phyloP scores from a whole-genome alignment of 2,888 invertebrate genomes.

The Drosophila niveifrons region DNA sequence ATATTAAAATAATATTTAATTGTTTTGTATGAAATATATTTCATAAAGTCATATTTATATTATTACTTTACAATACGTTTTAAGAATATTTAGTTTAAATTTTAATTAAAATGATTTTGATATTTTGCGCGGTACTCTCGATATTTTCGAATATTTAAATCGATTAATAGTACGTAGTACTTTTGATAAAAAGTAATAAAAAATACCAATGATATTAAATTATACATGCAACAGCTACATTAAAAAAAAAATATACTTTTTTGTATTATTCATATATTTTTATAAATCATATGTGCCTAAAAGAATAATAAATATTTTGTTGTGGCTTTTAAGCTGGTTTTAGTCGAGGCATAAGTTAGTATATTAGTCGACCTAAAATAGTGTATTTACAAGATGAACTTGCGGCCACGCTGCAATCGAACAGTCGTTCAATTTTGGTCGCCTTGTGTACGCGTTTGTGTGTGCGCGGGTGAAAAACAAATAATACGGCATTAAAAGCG shows the following conservation, averaged over 20 bases:
- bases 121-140: neutral
- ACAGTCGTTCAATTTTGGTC: constrained; percentile 23
- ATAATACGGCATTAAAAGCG: constrained; percentile 39
- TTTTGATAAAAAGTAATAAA: too few species aligned
- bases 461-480: constrained; percentile 36
- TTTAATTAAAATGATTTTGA: neutral
- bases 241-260: too few species aligned
- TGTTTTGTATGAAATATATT: too few species aligned
- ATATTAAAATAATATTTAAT: too few species aligned
- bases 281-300: too few species aligned
- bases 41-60: too few species aligned
- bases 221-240: too few species aligned
- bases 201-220: too few species aligned
- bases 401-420: constrained; percentile 31
- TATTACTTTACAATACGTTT: neutral
- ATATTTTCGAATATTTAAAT: neutral
- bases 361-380: neutral
- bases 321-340: too few species aligned
- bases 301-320: too few species aligned
- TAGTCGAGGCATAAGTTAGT: neutral
- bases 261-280: too few species aligned
- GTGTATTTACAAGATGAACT: neutral
- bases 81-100: neutral
- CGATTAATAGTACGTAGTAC: neutral
- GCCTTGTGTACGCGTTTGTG: constrained; percentile 16